Evolutionary conservation across 2,113 vertebrate species (phyloP), one percentile per base, ranked within the genome.

Genomic region (Nibea coibor): DNA sequence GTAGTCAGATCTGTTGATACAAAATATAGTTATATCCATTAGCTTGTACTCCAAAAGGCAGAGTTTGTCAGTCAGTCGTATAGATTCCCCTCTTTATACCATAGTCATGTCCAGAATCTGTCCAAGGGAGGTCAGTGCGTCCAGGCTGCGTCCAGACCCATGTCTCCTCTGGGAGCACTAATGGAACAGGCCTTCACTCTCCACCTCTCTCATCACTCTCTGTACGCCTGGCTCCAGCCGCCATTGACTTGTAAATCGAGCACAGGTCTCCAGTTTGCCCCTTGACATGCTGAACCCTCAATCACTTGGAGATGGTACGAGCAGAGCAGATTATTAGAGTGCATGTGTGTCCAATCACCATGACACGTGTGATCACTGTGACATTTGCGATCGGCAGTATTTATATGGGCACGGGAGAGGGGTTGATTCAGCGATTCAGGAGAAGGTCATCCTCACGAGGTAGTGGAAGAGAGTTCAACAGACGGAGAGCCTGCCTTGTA

Each of bases 141-240:
- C 85, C 72, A 19, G 77, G 75, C 81, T 71, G 85, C 17, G 15
- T 89, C 82, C 76, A 79, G 81, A 75, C 75, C 87, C 83, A 78
- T 79, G 72, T 81, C 39, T 88, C 87, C 85, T 66, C 67, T 50
- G 72, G 84, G 88, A 89, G 28, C 75, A 53, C 87, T 91, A 93
- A 91, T 85, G 87, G 89, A 92, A 87, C 69, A 74, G 81, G 53
- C 85, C 86, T 88, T 89, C 68, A 86, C 80, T 81, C 62, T 78
- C 71, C 78, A 83, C 73, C 70, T 83, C 76, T 75, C 68, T 84
- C 90, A 89, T 92, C 87, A 77, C 73, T 86, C 80, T 84, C 85
- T 80, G 73, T 39, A 39, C 43, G 56, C 35, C 61, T 35, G 81
- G 80, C 80, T 90, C 88, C 89, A 65, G 84, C 57, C n/a, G 42